Conservation (phyloP, 37 sponge, comb jelly and placozoan genomes). For the Geodia barretti region DNA sequence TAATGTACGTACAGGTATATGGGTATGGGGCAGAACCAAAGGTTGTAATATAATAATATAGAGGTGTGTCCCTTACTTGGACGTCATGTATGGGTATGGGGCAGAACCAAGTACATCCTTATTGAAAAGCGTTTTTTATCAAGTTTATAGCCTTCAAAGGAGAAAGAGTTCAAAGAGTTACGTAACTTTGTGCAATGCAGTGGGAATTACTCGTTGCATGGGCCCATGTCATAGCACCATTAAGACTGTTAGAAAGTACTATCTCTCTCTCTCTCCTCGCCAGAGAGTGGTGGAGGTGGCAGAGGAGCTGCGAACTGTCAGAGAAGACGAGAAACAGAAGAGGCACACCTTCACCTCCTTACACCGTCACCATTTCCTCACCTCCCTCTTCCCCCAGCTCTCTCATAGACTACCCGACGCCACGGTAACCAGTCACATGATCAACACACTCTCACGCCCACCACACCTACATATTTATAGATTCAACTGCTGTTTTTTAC, state of each 20-base stretch:
- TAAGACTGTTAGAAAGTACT: background rate
- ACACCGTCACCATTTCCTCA: conserved; percentile 52
- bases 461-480: too few relatives aligned
- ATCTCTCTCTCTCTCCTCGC: background rate
- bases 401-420: conserved; percentile 38
- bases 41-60: too few relatives aligned
- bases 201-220: background rate
- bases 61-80: too few relatives aligned
- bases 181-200: background rate
- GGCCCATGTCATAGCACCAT: background rate
- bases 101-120: too few relatives aligned
- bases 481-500: too few relatives aligned
- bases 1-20: too few relatives aligned
- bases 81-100: too few relatives aligned
- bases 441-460: too few relatives aligned
- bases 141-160: too few relatives aligned
- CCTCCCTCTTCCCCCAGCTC: conserved; percentile 56
- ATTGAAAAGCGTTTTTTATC: too few relatives aligned
- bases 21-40: too few relatives aligned
- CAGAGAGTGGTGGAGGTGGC: conserved; percentile 27
- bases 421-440: conserved; percentile 27
- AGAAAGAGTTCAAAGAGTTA: too few relatives aligned
- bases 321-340: conserved; percentile 44
- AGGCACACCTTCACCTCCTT: conserved; percentile 14
- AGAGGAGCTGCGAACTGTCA: background rate